Evolutionary conservation across 2,113 vertebrate species (phyloP).

Genomic region (Mustela lutreola): DNA sequence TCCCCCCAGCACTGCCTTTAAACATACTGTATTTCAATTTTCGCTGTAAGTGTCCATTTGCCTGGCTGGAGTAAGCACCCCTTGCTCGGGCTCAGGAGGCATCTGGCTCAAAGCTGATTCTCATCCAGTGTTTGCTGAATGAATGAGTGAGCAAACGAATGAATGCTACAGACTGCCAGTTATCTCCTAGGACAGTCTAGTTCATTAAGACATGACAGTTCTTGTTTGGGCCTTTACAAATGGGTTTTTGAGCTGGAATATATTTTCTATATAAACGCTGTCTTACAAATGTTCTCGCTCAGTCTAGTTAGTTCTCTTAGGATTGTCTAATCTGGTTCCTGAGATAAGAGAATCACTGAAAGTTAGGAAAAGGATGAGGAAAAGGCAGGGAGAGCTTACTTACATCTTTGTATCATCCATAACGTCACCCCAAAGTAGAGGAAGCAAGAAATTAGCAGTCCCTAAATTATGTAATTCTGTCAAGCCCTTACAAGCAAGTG

Average conservation of each 20-base stretch:
- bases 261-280: not conserved
- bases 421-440: not conserved
- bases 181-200: not conserved
- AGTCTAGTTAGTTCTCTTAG: not conserved
- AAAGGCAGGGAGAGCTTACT: not conserved
- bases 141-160: not conserved
- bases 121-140: not conserved
- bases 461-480: not conserved
- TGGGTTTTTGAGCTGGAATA: not conserved
- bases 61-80: not conserved
- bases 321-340: not conserved
- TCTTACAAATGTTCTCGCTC: not conserved
- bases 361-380: not conserved
- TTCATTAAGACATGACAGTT: not conserved
- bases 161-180: not conserved
- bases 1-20: not conserved
- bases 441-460: not conserved
- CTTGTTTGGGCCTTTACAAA: not conserved
- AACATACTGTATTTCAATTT: not conserved
- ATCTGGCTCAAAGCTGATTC: not conserved
- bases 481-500: constrained; percentile 12
- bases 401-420: not conserved
- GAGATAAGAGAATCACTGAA: not conserved
- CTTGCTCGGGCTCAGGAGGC: not conserved
- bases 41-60: not conserved